These are phyloP conservation scores for Drosophila falleni DNA, from an alignment of 2,888 invertebrate genomes.

Conservation along the genomic window DNA sequence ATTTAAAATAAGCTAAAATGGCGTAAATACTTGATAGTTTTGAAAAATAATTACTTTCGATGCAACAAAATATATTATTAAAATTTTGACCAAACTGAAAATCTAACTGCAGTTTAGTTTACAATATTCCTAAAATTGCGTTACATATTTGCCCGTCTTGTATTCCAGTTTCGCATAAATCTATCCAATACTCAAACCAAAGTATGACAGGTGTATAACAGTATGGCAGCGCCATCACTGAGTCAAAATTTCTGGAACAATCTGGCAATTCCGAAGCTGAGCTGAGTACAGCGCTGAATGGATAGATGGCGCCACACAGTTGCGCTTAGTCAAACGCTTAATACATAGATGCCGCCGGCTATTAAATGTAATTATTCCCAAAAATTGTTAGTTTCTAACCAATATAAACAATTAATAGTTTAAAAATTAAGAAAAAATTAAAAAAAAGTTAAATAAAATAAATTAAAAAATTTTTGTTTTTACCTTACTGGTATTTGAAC, in stretches of 20 bases:
- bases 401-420: background rate
- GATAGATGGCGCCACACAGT: background rate
- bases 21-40: background rate
- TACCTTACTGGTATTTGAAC: constrained; percentile 2
- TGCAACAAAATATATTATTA: background rate
- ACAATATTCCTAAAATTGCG: background rate
- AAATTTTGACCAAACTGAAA: background rate
- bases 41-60: background rate
- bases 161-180: background rate
- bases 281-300: background rate
- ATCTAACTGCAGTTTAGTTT: background rate
- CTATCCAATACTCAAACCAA: background rate
- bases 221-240: background rate
- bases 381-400: background rate
- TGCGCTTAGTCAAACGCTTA: background rate
- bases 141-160: background rate
- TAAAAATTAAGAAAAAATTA: background rate
- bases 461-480: background rate
- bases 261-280: background rate
- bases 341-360: too few species aligned
- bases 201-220: background rate
- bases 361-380: background rate
- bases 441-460: background rate
- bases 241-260: background rate
- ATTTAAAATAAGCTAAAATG: too few species aligned